These are phyloP conservation scores for Tetramorium parvispinum DNA, from an alignment of 1,140 invertebrate genomes.

Conservation along the genomic window DNA sequence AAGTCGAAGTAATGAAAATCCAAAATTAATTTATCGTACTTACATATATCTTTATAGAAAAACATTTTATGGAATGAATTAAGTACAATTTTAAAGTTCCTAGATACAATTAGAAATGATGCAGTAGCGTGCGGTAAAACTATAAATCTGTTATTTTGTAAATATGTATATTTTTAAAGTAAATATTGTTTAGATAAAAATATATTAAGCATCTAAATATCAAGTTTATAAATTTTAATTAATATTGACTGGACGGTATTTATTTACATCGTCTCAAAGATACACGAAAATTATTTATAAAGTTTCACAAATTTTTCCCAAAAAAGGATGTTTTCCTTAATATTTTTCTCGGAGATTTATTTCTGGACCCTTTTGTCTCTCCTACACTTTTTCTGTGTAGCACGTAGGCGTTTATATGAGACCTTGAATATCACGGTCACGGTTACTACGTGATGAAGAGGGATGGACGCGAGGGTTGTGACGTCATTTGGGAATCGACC, in stretches of 20 bases:
- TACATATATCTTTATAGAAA: neutral
- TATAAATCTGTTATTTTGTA: neutral
- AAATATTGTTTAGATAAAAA: neutral
- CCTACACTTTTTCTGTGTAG: neutral
- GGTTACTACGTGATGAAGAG: slow-evolving; percentile 49
- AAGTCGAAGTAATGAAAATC: neutral
- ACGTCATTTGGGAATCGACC: slow-evolving; percentile 64
- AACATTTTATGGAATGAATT: neutral
- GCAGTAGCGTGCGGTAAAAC: neutral
- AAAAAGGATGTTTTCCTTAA: neutral
- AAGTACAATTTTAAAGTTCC: neutral
- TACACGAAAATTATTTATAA: neutral
- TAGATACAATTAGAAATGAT: neutral
- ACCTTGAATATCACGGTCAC: slow-evolving; percentile 33
- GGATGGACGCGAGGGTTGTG: neutral
- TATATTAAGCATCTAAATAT: neutral
- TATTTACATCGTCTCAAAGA: neutral
- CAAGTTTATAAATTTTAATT: neutral
- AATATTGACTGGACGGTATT: neutral
- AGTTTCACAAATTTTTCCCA: neutral
- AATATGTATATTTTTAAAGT: neutral
- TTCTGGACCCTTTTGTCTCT: neutral
- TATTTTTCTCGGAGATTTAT: neutral
- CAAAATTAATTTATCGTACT: neutral
- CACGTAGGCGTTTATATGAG: slow-evolving; percentile 3